Evolutionary conservation across 2,797 vertebrate genomes (phyloP).

Genomic region (Artibeus jamaicensis): DNA sequence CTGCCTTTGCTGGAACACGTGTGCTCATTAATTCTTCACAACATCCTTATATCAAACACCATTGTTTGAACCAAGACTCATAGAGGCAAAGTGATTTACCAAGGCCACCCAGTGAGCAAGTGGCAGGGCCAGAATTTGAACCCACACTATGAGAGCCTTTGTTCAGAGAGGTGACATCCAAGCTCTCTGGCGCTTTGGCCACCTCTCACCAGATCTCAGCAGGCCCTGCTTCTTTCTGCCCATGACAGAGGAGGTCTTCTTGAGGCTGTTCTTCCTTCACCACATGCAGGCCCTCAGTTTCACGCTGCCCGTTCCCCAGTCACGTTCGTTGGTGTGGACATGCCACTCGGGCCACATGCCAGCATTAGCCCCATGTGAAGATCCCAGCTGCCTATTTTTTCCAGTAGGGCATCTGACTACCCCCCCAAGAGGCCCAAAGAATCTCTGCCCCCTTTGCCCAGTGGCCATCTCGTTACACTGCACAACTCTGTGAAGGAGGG

Average conservation of each 20-base stretch:
- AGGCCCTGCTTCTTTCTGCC: background rate
- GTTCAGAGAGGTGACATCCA: background rate
- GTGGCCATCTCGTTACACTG: background rate
- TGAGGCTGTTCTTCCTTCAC: background rate
- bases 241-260: too few species aligned
- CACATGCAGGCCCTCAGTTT: background rate
- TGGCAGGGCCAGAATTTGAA: background rate
- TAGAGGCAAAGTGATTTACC: background rate
- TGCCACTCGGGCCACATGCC: fast-evolving
- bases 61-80: background rate
- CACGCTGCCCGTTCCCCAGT: fast-evolving
- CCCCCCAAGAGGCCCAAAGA: background rate
- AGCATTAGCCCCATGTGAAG: fast-evolving
- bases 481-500: too few species aligned
- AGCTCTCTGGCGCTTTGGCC: background rate
- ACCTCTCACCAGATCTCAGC: too few species aligned
- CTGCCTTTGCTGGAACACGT: background rate
- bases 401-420: background rate
- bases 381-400: background rate
- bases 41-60: background rate
- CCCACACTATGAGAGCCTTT: fast-evolving
- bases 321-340: fast-evolving
- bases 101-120: background rate
- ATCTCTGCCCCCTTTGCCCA: background rate
- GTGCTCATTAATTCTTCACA: too few species aligned